These are phyloP conservation scores for Lithophane ornitopus DNA, from an alignment of 2,888 invertebrate species.

Conservation along the genomic window DNA sequence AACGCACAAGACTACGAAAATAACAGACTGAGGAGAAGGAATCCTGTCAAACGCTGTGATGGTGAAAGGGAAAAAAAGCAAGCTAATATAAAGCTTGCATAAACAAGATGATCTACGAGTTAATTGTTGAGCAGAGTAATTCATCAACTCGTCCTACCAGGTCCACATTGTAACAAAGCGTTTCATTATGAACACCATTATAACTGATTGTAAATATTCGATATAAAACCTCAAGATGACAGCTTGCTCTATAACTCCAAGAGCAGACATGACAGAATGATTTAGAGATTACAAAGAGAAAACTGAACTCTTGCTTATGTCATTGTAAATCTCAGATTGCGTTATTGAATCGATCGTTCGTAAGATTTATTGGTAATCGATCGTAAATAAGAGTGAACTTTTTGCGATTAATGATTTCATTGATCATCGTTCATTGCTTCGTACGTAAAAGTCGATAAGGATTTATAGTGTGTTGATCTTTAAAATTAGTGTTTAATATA, in stretches of 20 bases:
- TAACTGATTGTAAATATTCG: conserved; percentile 8
- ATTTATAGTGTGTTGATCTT: conserved; percentile 23
- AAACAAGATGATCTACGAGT: neutral
- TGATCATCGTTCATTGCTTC: conserved; percentile 25
- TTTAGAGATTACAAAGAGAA: conserved; percentile 47
- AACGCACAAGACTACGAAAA: neutral
- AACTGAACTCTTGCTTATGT: conserved; percentile 40
- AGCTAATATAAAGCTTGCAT: too few species aligned
- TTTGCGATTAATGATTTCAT: conserved; percentile 42
- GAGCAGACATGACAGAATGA: neutral
- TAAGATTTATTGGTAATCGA: conserved; percentile 53
- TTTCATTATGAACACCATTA: conserved; percentile 2
- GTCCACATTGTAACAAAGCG: neutral
- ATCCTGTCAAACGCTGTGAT: neutral
- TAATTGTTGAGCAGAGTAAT: neutral
- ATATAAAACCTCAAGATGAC: conserved; percentile 14
- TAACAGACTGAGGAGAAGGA: neutral
- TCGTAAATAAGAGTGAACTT: conserved; percentile 39
- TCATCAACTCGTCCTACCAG: too few species aligned
- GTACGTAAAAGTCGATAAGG: conserved; percentile 24
- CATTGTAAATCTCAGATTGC: conserved; percentile 56
- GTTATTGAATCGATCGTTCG: conserved; percentile 50
- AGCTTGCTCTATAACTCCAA: conserved; percentile 20
- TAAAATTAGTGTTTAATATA: conserved; percentile 4
- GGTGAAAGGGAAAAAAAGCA: neutral